These are phyloP conservation scores for Drosophila athabasca DNA, from an alignment of 1,140 invertebrate species.

Conservation along the genomic window DNA sequence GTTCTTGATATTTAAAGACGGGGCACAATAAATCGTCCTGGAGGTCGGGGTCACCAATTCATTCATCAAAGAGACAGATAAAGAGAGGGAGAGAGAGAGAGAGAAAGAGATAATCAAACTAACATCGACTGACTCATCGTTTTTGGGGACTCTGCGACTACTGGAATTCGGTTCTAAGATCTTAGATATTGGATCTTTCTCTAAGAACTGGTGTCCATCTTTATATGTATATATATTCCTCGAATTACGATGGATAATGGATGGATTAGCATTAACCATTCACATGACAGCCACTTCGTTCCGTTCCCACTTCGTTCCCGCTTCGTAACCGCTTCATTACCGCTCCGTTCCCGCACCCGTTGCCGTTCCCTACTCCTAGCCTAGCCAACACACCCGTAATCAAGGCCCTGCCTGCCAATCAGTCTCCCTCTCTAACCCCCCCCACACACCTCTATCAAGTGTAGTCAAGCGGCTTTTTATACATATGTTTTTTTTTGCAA, in stretches of 20 bases:
- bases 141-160: no score
- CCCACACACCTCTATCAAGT: not conserved
- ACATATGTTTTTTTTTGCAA: conserved; percentile 15
- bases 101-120: no score
- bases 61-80: no score
- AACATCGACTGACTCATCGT: no score
- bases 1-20: no score
- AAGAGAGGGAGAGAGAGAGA: no score
- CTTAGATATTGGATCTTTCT: no score
- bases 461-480: conserved; percentile 32
- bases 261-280: conserved; percentile 45
- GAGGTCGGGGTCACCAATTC: no score
- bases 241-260: conserved; percentile 24
- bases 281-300: conserved; percentile 23
- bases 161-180: not conserved
- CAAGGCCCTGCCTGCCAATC: conserved; percentile 35
- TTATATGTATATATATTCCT: no score
- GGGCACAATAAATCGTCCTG: no score
- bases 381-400: conserved; percentile 14
- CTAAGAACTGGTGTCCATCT: no score
- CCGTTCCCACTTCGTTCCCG: not conserved
- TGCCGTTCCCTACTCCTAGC: conserved; percentile 1
- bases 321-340: not conserved
- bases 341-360: not conserved
- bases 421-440: not conserved